Percentiles rank a stretch among this genome's conserved stretches.
These are phyloP conservation scores for Plotosus lineatus DNA, from an alignment of 2,113 vertebrate species.

Conservation along the genomic window DNA sequence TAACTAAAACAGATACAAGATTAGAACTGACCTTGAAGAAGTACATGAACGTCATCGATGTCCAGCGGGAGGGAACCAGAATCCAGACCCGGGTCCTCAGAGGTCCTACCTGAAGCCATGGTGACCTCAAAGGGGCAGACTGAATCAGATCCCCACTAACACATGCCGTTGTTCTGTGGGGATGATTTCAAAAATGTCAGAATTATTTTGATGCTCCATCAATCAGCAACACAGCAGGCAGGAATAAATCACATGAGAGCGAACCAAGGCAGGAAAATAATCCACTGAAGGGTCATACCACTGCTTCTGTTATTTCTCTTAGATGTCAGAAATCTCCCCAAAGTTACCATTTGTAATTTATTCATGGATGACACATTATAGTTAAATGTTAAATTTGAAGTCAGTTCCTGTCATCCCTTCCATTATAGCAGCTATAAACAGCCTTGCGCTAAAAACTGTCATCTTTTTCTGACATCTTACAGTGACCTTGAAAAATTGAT, in stretches of 20 bases:
- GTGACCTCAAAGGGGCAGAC: constrained; percentile 37
- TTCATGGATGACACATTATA: background rate
- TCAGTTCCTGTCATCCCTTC: background rate
- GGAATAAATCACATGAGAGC: background rate
- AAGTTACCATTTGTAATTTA: background rate
- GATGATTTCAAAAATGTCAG: background rate
- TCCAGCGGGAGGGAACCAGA: constrained; percentile 66
- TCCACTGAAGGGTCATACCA: background rate
- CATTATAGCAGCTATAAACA: background rate
- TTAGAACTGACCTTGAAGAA: constrained; percentile 75
- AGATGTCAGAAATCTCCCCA: background rate
- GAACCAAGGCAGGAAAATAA: background rate
- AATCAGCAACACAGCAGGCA: background rate
- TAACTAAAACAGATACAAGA: background rate
- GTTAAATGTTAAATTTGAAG: background rate
- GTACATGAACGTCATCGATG: constrained; percentile 74
- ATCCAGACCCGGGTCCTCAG: constrained; percentile 56
- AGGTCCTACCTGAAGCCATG: constrained; percentile 63
- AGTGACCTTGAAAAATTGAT: too few species aligned
- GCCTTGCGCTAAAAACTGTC: background rate
- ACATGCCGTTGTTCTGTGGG: constrained; percentile 57
- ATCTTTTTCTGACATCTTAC: too few species aligned
- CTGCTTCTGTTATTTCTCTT: background rate
- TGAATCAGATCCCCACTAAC: constrained; percentile 40
- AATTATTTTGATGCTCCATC: background rate